Evolutionary conservation across 2,113 vertebrate species (phyloP).

Genomic region (Microtus pennsylvanicus): DNA sequence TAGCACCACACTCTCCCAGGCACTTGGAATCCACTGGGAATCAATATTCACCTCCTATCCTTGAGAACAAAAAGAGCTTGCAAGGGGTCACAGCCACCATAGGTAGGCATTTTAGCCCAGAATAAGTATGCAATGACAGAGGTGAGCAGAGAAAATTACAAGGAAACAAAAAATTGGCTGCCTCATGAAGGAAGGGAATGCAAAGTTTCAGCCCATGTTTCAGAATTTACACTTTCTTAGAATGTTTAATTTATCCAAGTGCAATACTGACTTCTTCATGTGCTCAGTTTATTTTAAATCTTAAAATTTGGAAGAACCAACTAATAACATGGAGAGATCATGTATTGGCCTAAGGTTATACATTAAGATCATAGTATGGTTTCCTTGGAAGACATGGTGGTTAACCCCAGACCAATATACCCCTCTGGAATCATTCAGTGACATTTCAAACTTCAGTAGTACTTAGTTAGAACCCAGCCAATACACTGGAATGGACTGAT

Average conservation of each 20-base stretch:
- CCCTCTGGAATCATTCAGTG: background rate
- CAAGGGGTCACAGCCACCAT: background rate
- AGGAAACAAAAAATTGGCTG: background rate
- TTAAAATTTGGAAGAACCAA: background rate
- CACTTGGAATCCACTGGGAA: background rate
- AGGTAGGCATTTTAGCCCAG: background rate
- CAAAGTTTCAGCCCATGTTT: background rate
- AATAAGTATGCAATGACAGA: background rate
- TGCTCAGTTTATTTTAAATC: background rate
- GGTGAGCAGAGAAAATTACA: background rate
- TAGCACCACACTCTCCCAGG: background rate
- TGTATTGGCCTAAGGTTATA: background rate
- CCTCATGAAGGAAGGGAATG: too few relatives aligned
- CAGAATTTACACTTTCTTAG: background rate
- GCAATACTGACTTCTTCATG: background rate
- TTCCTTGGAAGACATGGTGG: background rate
- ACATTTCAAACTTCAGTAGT: background rate
- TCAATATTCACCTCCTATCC: background rate
- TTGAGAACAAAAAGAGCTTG: background rate
- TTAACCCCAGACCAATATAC: background rate
- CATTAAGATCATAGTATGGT: background rate
- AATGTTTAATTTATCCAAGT: background rate
- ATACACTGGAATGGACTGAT: slow-evolving; percentile 57
- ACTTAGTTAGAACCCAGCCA: slow-evolving; percentile 52
- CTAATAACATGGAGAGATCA: background rate